These are phyloP conservation scores for Drosophila lowei DNA, from an alignment of 1,140 invertebrate species.

Conservation along the genomic window DNA sequence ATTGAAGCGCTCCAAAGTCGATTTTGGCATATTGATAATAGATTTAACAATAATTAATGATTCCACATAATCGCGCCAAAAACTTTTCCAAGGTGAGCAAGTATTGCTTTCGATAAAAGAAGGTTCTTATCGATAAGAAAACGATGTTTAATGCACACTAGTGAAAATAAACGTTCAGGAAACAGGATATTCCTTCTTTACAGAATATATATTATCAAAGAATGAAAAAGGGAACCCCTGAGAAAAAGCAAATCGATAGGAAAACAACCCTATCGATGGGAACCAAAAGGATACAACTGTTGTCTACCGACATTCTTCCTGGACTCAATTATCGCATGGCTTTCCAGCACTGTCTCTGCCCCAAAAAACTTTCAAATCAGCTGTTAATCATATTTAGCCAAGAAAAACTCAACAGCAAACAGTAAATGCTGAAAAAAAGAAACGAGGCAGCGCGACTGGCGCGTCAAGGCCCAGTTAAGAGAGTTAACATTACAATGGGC, in stretches of 20 bases:
- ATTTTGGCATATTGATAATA: slow-evolving; percentile 23
- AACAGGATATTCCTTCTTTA: too few relatives aligned
- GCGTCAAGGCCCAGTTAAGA: slow-evolving; percentile 75
- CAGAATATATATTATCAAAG: too few relatives aligned
- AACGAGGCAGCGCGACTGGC: slow-evolving; percentile 37
- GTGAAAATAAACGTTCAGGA: too few relatives aligned
- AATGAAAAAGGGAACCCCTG: too few relatives aligned
- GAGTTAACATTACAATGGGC: slow-evolving; percentile 54
- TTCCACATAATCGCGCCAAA: neutral
- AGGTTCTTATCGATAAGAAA: too few relatives aligned
- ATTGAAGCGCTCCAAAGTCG: slow-evolving; percentile 29
- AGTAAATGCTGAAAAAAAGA: slow-evolving; percentile 26
- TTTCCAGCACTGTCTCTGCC: too few relatives aligned
- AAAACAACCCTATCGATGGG: too few relatives aligned
- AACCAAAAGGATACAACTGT: too few relatives aligned
- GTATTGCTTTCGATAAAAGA: too few relatives aligned
- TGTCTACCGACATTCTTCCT: neutral
- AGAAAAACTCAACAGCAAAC: slow-evolving; percentile 40
- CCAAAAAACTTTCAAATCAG: slow-evolving; percentile 65
- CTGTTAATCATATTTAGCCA: slow-evolving; percentile 59
- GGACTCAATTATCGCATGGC: too few relatives aligned
- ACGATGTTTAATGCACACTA: too few relatives aligned
- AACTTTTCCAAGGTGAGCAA: neutral
- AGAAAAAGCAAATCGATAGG: too few relatives aligned
- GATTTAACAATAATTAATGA: slow-evolving; percentile 7